Percentiles rank a stretch among this genome's conserved stretches.
Evolutionary conservation across 2,888 invertebrate genomes (phyloP).

Genomic region (Onthophagus sagittarius): DNA sequence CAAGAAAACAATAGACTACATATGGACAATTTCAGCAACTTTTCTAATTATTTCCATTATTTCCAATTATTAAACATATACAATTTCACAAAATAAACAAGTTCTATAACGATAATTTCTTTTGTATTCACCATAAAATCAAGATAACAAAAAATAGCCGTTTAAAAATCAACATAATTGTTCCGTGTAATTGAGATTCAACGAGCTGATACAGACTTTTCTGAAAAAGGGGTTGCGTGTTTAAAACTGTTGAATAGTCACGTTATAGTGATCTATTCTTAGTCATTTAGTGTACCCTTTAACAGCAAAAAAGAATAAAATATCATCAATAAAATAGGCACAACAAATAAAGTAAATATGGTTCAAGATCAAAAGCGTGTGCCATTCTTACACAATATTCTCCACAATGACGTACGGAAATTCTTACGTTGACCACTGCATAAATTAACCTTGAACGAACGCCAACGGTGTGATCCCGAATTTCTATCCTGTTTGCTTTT

Average conservation of each 20-base stretch:
- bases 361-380: background rate
- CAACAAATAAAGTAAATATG: too few relatives aligned
- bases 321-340: too few relatives aligned
- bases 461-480: conserved; percentile 4
- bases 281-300: background rate
- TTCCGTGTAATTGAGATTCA: background rate
- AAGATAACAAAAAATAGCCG: background rate
- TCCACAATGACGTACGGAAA: background rate
- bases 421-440: background rate
- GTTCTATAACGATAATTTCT: too few relatives aligned
- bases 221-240: background rate
- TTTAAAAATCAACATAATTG: background rate
- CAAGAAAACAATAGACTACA: too few relatives aligned
- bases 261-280: background rate
- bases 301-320: background rate
- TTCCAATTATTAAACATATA: too few relatives aligned
- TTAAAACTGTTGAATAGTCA: background rate
- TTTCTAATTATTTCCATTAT: too few relatives aligned
- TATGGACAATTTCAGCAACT: too few relatives aligned
- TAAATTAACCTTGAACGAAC: conserved; percentile 4
- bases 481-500: background rate
- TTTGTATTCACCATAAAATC: background rate
- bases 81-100: too few relatives aligned
- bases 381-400: background rate
- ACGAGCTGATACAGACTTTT: background rate